Base-by-base conservation (phyloP, 2,888 invertebrate genomes). In the Dromius quadrimaculatus region DNA sequence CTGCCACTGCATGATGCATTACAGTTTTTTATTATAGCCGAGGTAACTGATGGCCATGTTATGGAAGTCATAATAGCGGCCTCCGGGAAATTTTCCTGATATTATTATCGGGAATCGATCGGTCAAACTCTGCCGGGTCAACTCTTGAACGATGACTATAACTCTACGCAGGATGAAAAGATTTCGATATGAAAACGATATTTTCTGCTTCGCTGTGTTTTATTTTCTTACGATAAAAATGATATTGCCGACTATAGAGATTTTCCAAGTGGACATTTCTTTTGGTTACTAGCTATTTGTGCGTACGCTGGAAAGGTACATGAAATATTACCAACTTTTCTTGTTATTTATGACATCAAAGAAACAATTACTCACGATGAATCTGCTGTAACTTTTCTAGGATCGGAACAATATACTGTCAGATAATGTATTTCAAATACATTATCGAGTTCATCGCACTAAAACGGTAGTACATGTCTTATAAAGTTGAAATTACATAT, bases 141-240 rank as follows among this genome's bases (percentile, higher is more conserved):
- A 15, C 13, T 15, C 6, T 15, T 41, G 28, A 23, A 54, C 50
- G 50, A 54, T 54, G 13, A 54, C 50, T 54, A 54, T 54, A 59
- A 59, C 59, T 34, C 36, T 59, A 59, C 59, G 50, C 50, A 38
- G 59, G 68, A 59, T 68, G 57, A 59, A 59, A 68, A 59, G 68
- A 68, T 68, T 68, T 68, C 68, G 68, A 68, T 68, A 68, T 68
- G 59, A 68, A 68, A 68, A 68, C 68, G 59, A 68, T 68, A 68
- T 68, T 68, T 68, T 68, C 59, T 59, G 59, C 57, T 59, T 68
- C 32, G 54, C 23, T 68, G 68, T 68, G 36, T 43, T 68, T 68
- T 68, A 68, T 68, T 68, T 59, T 59, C 68, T 54, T 38, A 28
- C 20, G 68, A 68, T 68, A 68, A 68, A 68, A 68, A 68, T 68